Evolutionary conservation across 2,888 invertebrate species (phyloP), one percentile per base, ranked within the genome.

Genomic region (Hecatera dysodea): DNA sequence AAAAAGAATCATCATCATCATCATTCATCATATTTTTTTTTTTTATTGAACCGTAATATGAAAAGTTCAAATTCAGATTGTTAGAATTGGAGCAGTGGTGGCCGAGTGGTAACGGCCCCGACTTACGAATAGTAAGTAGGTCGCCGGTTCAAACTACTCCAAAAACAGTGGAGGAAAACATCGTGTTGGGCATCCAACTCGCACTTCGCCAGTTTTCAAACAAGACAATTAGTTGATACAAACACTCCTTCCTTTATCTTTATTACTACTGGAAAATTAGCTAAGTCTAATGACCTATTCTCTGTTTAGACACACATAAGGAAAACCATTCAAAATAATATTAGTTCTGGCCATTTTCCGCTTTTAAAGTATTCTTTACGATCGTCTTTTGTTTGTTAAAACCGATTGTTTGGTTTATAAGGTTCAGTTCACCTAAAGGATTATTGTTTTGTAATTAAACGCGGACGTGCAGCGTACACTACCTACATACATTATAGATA

Each of bases 191-290:
- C 9, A 1, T 42, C 0, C 17, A 17, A 3, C 17, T 42, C 17
- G 42, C 15, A 15, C 42, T 42, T 42, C 1, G 4, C 42, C 42
- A 1, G 39, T 39, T 39, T 39, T 39, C 9, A 39, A 8, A 12
- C 15, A 12, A 57, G 27, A 36, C 9, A 44, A 50, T 65, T 27
- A 57, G 15, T 44, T 44, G 42, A n/a, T 33, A n/a, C 52, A 46
- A 24, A 44, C 17, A 33, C 12, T 33, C 2, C 11, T 50, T n/a
- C 7, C 17, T 29, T 75, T 72, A 75, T 68, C 48, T 60, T 48
- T 19, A 33, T 17, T 53, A 22, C n/a, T 15, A 19, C 6, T 0
- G 24, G 33, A 22, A 50, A 55, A 75, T 15, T 12, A 53, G 39
- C 27, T 1, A 11, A 27, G 7, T 1, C 17, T 62, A 63, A 50